phyloP scores from a whole-genome alignment of 1,140 invertebrate species.

The Amyelois transitella region DNA sequence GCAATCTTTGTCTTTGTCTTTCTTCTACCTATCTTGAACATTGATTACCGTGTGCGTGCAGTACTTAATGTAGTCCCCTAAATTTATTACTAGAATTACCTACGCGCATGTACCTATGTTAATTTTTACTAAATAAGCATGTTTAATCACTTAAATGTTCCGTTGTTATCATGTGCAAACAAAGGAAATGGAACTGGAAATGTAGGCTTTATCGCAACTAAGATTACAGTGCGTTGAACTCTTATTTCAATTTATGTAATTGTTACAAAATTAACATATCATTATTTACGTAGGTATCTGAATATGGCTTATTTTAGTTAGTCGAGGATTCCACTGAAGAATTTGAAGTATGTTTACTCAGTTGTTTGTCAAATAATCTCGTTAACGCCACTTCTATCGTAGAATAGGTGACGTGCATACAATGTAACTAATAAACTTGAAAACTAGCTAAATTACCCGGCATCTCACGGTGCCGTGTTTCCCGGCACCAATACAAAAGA shows the following conservation, averaged over 20 bases:
- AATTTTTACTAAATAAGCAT: too few species aligned
- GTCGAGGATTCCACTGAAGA: background rate
- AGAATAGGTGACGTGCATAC: background rate
- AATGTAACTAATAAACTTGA: background rate
- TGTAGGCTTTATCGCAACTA: conserved; percentile 14
- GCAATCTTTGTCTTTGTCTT: too few species aligned
- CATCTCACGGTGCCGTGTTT: too few species aligned
- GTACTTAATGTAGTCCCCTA: too few species aligned
- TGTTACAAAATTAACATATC: background rate
- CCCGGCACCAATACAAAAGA: too few species aligned
- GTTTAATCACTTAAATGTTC: too few species aligned
- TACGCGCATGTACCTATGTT: too few species aligned
- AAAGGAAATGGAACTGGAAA: conserved; percentile 13
- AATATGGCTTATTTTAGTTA: background rate
- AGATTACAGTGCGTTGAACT: conserved; percentile 14
- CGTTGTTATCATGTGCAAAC: conserved; percentile 1
- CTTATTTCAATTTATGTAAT: conserved; percentile 5
- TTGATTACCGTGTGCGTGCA: too few species aligned
- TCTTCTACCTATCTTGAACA: too few species aligned
- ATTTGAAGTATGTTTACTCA: background rate
- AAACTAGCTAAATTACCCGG: too few species aligned
- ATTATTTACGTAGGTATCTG: background rate
- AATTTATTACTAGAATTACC: too few species aligned
- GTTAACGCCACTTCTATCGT: conserved; percentile 2
- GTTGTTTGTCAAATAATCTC: conserved; percentile 19